phyloP scores from a whole-genome alignment of 2,888 invertebrate genomes.

The Iselma pallidipennis region DNA sequence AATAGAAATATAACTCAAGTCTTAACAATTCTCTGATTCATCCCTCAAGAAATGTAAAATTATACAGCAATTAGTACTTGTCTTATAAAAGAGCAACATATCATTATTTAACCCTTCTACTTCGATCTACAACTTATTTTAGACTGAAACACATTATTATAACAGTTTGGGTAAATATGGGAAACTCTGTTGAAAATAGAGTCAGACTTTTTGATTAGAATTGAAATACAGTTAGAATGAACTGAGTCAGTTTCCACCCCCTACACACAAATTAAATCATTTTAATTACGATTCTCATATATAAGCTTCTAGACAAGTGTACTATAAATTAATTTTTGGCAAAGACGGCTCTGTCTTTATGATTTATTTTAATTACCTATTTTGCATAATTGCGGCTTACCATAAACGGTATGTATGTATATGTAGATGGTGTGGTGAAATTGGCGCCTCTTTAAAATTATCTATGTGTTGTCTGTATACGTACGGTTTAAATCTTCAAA shows the following conservation, averaged over 20 bases:
- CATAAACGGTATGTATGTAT: neutral
- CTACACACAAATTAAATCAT: neutral
- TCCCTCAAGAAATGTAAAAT: neutral
- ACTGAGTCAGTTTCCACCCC: neutral
- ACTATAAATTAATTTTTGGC: neutral
- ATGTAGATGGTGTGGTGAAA: neutral
- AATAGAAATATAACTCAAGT: neutral
- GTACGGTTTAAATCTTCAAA: no score
- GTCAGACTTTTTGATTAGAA: no score
- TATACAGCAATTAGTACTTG: neutral
- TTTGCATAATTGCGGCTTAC: conserved; percentile 2
- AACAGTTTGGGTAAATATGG: no score
- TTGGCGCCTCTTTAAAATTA: neutral
- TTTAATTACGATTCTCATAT: neutral
- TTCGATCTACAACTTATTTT: neutral
- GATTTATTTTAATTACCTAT: conserved; percentile 3
- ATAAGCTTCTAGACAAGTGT: no score
- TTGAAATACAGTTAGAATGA: no score
- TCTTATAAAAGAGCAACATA: neutral
- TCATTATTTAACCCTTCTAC: neutral
- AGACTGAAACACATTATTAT: no score
- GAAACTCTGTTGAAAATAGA: no score
- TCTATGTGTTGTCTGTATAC: no score
- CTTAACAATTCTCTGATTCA: neutral
- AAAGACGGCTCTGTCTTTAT: neutral